These are phyloP conservation scores for Acholoe squamosa DNA, from an alignment of 2,888 invertebrate genomes.

Conservation along the genomic window DNA sequence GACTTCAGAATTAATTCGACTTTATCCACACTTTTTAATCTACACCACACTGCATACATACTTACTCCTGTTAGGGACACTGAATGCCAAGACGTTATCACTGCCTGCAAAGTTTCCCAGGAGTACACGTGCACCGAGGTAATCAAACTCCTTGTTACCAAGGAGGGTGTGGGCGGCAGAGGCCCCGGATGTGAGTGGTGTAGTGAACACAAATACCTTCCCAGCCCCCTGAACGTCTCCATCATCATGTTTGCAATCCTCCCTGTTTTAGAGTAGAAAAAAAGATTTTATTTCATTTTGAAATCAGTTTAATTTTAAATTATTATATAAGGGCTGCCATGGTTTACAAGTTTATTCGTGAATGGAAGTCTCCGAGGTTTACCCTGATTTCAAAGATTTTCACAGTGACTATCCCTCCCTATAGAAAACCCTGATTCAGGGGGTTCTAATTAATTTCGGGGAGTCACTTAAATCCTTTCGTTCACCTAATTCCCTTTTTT, in stretches of 20 bases:
- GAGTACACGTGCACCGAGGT: conserved; percentile 59
- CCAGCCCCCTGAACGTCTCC: conserved; percentile 65
- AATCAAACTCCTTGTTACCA: conserved; percentile 57
- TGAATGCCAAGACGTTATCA: neutral
- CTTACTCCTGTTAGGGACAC: neutral
- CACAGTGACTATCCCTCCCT: too few species aligned
- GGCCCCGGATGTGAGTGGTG: conserved; percentile 54
- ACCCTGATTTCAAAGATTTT: too few species aligned
- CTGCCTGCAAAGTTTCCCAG: conserved; percentile 16
- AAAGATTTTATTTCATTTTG: neutral
- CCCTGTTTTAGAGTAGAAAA: conserved; percentile 15
- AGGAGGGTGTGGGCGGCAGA: neutral
- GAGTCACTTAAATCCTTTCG: too few species aligned
- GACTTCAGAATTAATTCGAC: too few species aligned
- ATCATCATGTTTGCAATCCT: conserved; percentile 42
- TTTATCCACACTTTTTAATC: too few species aligned
- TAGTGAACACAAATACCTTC: conserved; percentile 56
- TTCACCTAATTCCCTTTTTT: too few species aligned
- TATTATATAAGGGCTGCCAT: neutral
- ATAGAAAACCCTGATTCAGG: too few species aligned
- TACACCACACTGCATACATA: too few species aligned
- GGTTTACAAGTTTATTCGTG: too few species aligned
- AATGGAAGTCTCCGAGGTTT: too few species aligned
- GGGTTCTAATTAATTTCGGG: too few species aligned
- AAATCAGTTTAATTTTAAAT: neutral